Conservation (phyloP, 2,888 invertebrate genomes). For the Hemistola chrysoprasaria region DNA sequence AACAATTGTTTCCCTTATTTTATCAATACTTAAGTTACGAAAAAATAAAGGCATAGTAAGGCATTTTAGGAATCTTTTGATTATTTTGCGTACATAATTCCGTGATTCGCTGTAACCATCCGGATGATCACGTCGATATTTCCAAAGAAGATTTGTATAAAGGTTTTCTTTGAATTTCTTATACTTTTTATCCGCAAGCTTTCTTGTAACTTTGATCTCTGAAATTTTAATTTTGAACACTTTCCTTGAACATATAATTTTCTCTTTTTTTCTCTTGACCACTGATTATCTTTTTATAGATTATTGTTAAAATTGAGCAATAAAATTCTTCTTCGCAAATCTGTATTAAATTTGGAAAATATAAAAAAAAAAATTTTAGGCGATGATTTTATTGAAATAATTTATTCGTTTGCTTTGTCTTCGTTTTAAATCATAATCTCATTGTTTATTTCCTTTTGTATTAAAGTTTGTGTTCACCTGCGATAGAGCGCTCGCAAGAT, state of each 20-base stretch:
- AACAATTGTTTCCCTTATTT: too few species aligned
- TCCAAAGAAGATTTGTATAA: slow-evolving; percentile 10
- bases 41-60: not conserved
- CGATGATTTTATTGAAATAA: too few species aligned
- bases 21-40: too few species aligned
- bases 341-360: too few species aligned
- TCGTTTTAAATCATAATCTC: not conserved
- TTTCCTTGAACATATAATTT: too few species aligned
- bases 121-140: slow-evolving; percentile 17
- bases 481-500: slow-evolving; percentile 8
- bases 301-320: too few species aligned
- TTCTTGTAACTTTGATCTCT: slow-evolving; percentile 17
- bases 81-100: slow-evolving; percentile 20
- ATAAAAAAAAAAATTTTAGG: too few species aligned
- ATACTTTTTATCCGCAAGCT: slow-evolving; percentile 13
- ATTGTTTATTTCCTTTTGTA: slow-evolving; percentile 2
- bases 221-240: not conserved
- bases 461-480: slow-evolving; percentile 3
- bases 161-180: slow-evolving; percentile 14
- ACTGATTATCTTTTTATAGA: too few species aligned
- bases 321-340: too few species aligned
- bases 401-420: too few species aligned
- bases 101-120: slow-evolving; percentile 12
- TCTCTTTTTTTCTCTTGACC: too few species aligned
- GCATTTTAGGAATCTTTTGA: slow-evolving; percentile 9